Conservation (phyloP, 2,113 vertebrate species). For the Hemibagrus wyckioides region DNA sequence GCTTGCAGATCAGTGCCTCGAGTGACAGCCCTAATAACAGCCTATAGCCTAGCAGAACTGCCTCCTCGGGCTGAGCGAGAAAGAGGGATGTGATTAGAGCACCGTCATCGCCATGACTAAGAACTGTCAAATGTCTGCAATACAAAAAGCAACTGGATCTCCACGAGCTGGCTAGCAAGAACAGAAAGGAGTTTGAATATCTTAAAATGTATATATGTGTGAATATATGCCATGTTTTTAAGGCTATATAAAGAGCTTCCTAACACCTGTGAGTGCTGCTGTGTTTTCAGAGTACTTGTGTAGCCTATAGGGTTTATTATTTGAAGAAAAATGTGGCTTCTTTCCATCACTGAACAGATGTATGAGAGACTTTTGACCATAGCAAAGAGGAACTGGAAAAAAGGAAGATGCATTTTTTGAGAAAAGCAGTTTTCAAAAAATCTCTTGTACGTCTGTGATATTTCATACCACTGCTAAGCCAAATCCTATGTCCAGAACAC, state of each 20-base stretch:
- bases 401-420: background rate
- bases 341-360: background rate
- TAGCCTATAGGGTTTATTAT: background rate
- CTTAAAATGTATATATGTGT: background rate
- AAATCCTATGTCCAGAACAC: background rate
- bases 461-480: background rate
- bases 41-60: slow-evolving; percentile 41
- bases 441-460: background rate
- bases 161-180: background rate
- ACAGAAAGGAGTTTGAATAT: background rate
- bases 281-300: background rate
- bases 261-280: background rate
- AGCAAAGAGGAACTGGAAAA: background rate
- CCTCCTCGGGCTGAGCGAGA: slow-evolving; percentile 26
- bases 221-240: background rate
- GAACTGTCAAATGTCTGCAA: slow-evolving; percentile 36
- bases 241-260: background rate
- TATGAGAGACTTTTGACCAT: background rate
- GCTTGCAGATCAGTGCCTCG: slow-evolving; percentile 45
- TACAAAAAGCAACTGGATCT: slow-evolving; percentile 8
- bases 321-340: background rate
- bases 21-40: slow-evolving; percentile 56
- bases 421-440: background rate
- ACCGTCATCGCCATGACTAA: slow-evolving; percentile 34
- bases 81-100: slow-evolving; percentile 53